phyloP scores from a whole-genome alignment of 2,113 vertebrate genomes.

The Actenoides hombroni region DNA sequence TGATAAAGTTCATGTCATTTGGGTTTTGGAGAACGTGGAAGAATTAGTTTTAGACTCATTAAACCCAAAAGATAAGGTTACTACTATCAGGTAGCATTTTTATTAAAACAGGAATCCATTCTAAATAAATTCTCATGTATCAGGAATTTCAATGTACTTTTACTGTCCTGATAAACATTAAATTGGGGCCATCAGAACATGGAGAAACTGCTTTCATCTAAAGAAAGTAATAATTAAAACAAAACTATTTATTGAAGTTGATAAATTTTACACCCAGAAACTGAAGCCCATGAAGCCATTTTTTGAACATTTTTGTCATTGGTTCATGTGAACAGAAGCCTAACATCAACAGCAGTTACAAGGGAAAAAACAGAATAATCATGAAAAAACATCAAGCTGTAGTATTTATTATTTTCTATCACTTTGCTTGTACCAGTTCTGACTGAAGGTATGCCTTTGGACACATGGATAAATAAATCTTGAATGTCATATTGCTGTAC shows the following conservation, averaged over 20 bases:
- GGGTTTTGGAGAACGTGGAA: not conserved
- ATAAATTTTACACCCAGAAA: not conserved
- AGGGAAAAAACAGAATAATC: not conserved
- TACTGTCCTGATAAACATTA: not conserved
- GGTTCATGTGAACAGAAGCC: not conserved
- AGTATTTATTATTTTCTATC: not conserved
- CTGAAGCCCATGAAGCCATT: not conserved
- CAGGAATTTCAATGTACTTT: not conserved
- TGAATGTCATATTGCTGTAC: not conserved
- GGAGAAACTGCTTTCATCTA: not conserved
- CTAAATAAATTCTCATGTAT: not conserved
- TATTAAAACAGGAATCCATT: not conserved
- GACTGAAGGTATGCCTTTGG: not conserved
- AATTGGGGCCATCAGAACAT: constrained; percentile 3
- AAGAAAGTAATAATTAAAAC: not conserved
- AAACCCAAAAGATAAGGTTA: not conserved
- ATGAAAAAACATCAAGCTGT: not conserved
- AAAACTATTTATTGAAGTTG: not conserved
- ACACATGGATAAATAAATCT: not conserved
- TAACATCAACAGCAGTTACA: not conserved
- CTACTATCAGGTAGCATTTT: not conserved
- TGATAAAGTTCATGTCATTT: not conserved
- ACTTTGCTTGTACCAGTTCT: not conserved
- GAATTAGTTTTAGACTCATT: not conserved
- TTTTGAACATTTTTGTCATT: not conserved